A percentile compares a stretch with the other conserved stretches of the same genome.
Conservation (phyloP, 2,113 vertebrate species). For the Chamaetylas fuelleborni region DNA sequence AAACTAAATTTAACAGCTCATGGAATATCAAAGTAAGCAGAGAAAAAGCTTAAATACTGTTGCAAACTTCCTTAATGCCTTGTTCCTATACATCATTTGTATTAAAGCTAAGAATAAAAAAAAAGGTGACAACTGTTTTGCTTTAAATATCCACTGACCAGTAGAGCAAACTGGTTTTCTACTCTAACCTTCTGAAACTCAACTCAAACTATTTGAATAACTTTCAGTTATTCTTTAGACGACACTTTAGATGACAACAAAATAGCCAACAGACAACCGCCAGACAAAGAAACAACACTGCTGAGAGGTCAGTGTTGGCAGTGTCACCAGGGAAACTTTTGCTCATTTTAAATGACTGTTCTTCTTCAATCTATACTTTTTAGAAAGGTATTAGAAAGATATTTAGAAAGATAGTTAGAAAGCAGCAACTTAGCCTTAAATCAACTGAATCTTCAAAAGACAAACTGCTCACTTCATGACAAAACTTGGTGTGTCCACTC, state of each 20-base stretch:
- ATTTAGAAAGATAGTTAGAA: neutral
- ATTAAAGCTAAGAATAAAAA: neutral
- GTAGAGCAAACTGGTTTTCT: neutral
- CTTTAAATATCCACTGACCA: neutral
- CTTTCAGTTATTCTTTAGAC: neutral
- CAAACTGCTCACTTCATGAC: neutral
- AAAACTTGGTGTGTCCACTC: neutral
- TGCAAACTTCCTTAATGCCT: neutral
- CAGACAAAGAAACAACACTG: neutral
- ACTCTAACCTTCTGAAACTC: neutral
- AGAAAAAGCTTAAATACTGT: neutral
- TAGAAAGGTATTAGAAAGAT: neutral
- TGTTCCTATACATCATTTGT: neutral
- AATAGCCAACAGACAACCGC: neutral
- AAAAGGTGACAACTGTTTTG: neutral
- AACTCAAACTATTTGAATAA: neutral
- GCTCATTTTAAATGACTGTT: neutral
- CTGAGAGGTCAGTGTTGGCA: neutral
- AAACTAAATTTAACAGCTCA: neutral
- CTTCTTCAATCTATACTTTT: neutral
- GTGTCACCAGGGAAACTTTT: neutral
- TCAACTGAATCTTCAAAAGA: neutral
- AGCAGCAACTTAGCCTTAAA: neutral
- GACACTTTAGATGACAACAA: neutral
- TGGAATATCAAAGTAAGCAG: neutral